These are phyloP conservation scores for Napeogenes sylphis DNA, from an alignment of 2,888 invertebrate genomes.

Conservation along the genomic window DNA sequence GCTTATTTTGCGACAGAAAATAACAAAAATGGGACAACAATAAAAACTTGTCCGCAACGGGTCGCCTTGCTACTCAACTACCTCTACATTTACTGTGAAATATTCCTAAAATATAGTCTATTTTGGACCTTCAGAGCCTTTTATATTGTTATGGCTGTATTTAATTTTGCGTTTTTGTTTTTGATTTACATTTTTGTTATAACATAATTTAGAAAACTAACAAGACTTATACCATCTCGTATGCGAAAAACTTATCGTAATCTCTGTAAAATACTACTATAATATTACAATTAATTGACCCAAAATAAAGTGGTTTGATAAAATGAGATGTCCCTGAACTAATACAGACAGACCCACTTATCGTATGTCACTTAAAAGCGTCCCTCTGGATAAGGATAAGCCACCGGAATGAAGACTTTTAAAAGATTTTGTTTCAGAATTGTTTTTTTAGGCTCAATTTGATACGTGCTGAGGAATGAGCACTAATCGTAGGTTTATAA, in stretches of 20 bases:
- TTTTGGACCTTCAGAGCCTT: background rate
- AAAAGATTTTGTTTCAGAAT: conserved; percentile 51
- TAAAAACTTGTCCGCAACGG: conserved; percentile 12
- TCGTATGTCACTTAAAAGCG: conserved; percentile 47
- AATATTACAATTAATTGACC: background rate
- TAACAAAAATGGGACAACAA: conserved; percentile 11
- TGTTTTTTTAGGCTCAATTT: conserved; percentile 43
- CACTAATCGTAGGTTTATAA: conserved; percentile 8
- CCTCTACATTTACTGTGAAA: conserved; percentile 1
- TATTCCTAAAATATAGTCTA: background rate
- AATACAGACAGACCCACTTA: conserved; percentile 12
- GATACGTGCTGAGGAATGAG: conserved; percentile 28
- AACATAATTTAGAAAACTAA: too few species aligned
- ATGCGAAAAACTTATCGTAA: too few species aligned
- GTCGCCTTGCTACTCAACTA: conserved; percentile 8
- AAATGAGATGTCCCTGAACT: conserved; percentile 9
- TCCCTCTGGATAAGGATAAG: conserved; percentile 54
- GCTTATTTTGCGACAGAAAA: conserved; percentile 10
- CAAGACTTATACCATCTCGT: too few species aligned
- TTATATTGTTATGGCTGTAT: background rate
- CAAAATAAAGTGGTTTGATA: conserved; percentile 6
- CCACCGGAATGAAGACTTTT: conserved; percentile 48
- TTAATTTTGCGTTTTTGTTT: too few species aligned
- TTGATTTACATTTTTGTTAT: too few species aligned
- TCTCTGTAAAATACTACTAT: too few species aligned